Evolutionary conservation across 2,797 vertebrate species (phyloP), one percentile per base, ranked within the genome.

Genomic region (Coendou prehensilis): DNA sequence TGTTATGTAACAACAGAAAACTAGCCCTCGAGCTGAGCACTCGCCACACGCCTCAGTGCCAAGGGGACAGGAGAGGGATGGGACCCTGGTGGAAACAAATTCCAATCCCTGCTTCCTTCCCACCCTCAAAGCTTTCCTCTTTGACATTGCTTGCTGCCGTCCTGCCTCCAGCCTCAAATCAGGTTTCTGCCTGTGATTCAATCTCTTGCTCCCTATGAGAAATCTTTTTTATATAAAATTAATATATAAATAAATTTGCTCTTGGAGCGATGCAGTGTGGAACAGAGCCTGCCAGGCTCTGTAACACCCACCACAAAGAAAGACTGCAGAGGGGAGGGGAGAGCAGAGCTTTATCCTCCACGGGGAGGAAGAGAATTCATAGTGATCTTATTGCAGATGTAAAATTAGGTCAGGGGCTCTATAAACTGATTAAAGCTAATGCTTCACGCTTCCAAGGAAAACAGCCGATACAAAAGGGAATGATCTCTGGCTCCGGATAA

Each of bases 171-270:
- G 94, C 41, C 59, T 67, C 89, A 98, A 88, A 93, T 97, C 96
- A 95, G 89, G 14, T 95, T 96, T 98, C 96, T 95, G 93, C 45
- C 30, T 94, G 87, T 59, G 45, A 96, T 95, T 97, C 97, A 94
- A 97, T 97, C 91, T 97, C 88, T 76, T 1, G 9, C 18, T 88
- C 85, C 96, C 97, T 97, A 85, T 84, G 84, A 98, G 96, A 97
- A 97, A 97, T 96, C 73, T 97, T 91, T 94, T 97, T 95, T 93
- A 80, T 97, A 97, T 95, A 97, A 97, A 97, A 98, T 96, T 95
- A 95, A 94, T 97, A 91, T 89, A 93, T 92, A 97, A 98, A 96
- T 94, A 97, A 61, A 97, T 97, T 97, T 92, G 93, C 89, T 97
- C 95, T 97, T 26, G 20, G 92, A 97, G 87, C 41, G 5, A 76